phyloP scores from a whole-genome alignment of 2,888 invertebrate genomes.

The Antitype chi region DNA sequence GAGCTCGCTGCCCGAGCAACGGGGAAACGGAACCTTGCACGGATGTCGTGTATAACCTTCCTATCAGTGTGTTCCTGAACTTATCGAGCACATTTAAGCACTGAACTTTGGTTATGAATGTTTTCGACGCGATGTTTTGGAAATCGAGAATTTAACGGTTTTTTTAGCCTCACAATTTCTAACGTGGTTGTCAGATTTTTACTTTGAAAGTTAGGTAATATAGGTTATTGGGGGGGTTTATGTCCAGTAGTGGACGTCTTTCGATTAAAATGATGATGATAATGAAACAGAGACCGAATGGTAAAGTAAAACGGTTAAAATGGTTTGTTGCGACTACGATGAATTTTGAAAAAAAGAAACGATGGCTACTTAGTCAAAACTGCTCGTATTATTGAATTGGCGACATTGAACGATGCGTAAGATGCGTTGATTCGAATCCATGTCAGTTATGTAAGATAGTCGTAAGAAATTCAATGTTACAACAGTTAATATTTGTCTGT shows the following conservation, averaged over 20 bases:
- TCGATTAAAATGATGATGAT: too few species aligned
- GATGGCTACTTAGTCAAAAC: not conserved
- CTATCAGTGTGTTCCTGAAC: conserved; percentile 27
- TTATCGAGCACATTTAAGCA: conserved; percentile 44
- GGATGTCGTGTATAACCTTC: conserved; percentile 53
- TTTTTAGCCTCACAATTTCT: too few species aligned
- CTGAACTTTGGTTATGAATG: conserved; percentile 37
- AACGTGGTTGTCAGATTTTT: too few species aligned
- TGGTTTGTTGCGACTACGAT: too few species aligned
- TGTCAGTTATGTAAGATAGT: not conserved
- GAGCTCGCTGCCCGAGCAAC: conserved; percentile 35
- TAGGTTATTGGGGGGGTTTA: too few species aligned
- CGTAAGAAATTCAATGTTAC: not conserved
- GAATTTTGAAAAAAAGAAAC: too few species aligned
- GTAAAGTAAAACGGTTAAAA: too few species aligned
- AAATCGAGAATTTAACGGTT: not conserved
- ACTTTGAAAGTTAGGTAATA: too few species aligned
- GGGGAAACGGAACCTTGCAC: conserved; percentile 52
- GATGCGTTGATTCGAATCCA: not conserved
- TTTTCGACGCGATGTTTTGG: conserved; percentile 6
- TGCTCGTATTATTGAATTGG: too few species aligned
- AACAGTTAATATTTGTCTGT: not conserved
- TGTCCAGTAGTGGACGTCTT: too few species aligned
- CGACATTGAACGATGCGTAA: not conserved
- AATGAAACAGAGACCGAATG: not conserved